These are phyloP conservation scores for Mycalesis mineus DNA, from an alignment of 2,888 invertebrate species.

Conservation along the genomic window DNA sequence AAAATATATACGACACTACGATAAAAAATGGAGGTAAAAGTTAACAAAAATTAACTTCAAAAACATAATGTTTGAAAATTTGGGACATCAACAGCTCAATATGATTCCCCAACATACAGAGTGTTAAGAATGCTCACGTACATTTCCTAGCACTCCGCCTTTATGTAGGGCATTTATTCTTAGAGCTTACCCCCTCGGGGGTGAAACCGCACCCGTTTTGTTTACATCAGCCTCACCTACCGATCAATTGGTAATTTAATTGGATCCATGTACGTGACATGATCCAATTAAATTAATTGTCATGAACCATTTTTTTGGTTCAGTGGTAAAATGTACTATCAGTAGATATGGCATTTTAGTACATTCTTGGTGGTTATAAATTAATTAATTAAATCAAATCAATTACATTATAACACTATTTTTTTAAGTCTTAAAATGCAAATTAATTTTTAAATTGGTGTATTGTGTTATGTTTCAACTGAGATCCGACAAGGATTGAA, in stretches of 20 bases:
- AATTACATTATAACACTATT: no score
- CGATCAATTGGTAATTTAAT: slow-evolving; percentile 31
- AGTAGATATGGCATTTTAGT: no score
- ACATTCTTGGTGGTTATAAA: no score
- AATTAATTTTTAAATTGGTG: no score
- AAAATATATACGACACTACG: no score
- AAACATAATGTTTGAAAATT: not conserved
- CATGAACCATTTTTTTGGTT: no score
- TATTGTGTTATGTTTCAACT: no score
- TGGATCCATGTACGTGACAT: slow-evolving; percentile 11
- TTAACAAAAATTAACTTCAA: not conserved
- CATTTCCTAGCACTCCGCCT: slow-evolving; percentile 74
- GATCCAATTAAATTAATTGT: no score
- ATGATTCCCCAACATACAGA: slow-evolving; percentile 46
- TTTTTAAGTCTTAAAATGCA: no score
- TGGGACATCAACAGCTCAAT: slow-evolving; percentile 43
- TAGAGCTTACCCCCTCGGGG: slow-evolving; percentile 52
- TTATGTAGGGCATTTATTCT: slow-evolving; percentile 77
- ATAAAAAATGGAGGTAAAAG: not conserved
- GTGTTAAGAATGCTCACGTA: slow-evolving; percentile 73
- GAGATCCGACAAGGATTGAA: no score
- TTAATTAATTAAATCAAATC: no score
- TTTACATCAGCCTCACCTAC: slow-evolving; percentile 39
- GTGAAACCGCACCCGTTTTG: slow-evolving; percentile 50
- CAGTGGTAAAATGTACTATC: no score